Evolutionary conservation across 2,888 invertebrate species (phyloP).

Genomic region (Bombylius discolor): DNA sequence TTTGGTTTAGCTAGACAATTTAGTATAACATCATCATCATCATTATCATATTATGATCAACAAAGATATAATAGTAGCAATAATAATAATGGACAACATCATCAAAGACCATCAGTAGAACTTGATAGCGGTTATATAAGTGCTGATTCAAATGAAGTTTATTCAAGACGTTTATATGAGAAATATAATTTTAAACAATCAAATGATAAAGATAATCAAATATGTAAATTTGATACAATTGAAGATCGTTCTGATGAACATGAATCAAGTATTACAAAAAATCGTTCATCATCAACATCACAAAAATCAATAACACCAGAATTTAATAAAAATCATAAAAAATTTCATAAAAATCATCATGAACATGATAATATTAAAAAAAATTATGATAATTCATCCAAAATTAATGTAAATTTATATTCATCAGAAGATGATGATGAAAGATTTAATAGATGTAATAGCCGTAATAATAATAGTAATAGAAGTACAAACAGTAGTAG

Average conservation of each 20-base stretch:
- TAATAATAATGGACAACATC: not conserved
- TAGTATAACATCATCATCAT: not conserved
- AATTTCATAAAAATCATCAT: not conserved
- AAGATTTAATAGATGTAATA: slow-evolving; percentile 23
- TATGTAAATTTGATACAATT: slow-evolving; percentile 28
- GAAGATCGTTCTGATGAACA: slow-evolving; percentile 28
- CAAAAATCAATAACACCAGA: slow-evolving; percentile 17
- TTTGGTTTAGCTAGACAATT: not conserved
- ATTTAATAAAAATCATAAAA: not conserved
- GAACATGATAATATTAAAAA: not conserved
- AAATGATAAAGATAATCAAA: slow-evolving; percentile 25
- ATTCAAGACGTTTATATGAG: slow-evolving; percentile 39
- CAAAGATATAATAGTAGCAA: not conserved
- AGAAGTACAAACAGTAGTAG: not conserved
- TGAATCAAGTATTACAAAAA: not conserved
- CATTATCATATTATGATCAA: slow-evolving; percentile 2
- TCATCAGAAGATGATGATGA: not conserved
- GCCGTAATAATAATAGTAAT: slow-evolving; percentile 12
- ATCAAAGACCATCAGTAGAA: slow-evolving; percentile 33
- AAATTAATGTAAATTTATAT: not conserved
- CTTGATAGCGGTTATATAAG: slow-evolving; percentile 78
- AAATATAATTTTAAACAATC: slow-evolving; percentile 33
- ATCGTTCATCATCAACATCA: slow-evolving; percentile 20
- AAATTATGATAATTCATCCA: not conserved
- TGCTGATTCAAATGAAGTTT: slow-evolving; percentile 58